Conservation (phyloP, 2,888 invertebrate species). For the Papilio demoleus region DNA sequence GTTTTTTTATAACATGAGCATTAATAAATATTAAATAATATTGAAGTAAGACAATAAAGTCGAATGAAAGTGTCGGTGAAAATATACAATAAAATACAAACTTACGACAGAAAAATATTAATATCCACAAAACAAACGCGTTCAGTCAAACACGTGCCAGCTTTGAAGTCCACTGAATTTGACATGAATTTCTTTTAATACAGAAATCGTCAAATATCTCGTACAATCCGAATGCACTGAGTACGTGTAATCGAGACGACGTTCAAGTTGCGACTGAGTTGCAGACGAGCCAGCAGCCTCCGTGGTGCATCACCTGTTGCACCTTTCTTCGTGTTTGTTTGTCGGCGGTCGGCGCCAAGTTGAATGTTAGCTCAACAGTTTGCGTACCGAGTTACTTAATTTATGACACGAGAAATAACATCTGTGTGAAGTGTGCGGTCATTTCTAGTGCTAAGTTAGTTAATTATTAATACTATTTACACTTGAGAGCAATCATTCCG, state of each 20-base stretch:
- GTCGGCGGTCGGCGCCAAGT: slow-evolving; percentile 5
- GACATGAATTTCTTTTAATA: slow-evolving; percentile 62
- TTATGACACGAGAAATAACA: slow-evolving; percentile 1
- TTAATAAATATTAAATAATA: neutral
- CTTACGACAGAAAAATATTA: slow-evolving; percentile 38
- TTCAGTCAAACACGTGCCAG: slow-evolving; percentile 47
- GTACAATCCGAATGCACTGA: slow-evolving; percentile 20
- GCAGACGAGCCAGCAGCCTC: neutral
- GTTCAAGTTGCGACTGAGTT: slow-evolving; percentile 24
- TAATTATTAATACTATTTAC: too few species aligned
- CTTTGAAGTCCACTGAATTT: slow-evolving; percentile 55
- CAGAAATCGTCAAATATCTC: slow-evolving; percentile 68
- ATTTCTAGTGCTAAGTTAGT: too few species aligned
- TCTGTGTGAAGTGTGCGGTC: neutral
- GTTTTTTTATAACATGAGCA: slow-evolving; percentile 4
- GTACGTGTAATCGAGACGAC: slow-evolving; percentile 19
- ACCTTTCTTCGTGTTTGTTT: slow-evolving; percentile 21
- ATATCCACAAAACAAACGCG: slow-evolving; percentile 51
- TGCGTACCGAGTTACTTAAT: slow-evolving; percentile 14
- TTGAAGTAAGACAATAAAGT: slow-evolving; percentile 1
- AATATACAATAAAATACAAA: slow-evolving; percentile 35
- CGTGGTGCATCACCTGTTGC: slow-evolving; percentile 33
- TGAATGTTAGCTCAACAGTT: slow-evolving; percentile 9
- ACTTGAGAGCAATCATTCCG: too few species aligned
- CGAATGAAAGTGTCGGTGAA: slow-evolving; percentile 33